phyloP scores from a whole-genome alignment of 64 coral and sea anemone species.

The Montipora capricornis region DNA sequence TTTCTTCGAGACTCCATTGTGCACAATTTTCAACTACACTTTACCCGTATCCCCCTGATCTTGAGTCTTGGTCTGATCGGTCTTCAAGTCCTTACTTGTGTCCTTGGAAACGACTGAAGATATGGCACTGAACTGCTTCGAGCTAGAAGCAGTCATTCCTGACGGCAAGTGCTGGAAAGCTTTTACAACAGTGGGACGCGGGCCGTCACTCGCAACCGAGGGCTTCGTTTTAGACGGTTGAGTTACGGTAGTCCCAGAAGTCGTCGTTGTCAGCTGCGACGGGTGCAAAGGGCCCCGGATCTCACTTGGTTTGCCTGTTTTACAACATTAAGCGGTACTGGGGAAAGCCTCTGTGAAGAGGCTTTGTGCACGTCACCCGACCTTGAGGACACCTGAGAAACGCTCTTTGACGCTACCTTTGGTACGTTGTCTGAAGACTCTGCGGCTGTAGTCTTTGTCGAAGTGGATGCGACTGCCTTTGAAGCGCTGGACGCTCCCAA shows the following conservation, averaged over 20 bases:
- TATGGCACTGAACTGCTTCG: constrained; percentile 21
- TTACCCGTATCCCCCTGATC: background rate
- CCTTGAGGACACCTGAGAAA: background rate
- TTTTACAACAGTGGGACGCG: background rate
- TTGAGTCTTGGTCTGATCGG: background rate
- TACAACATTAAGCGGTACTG: background rate
- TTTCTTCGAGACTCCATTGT: background rate
- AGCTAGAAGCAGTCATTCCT: constrained; percentile 21
- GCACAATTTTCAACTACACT: background rate
- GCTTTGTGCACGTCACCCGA: background rate
- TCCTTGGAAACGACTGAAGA: background rate
- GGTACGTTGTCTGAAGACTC: background rate
- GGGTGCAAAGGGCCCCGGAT: background rate
- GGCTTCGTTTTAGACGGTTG: background rate
- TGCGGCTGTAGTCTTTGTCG: background rate
- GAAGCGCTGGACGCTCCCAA: background rate
- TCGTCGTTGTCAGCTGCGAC: background rate
- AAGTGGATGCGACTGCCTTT: background rate
- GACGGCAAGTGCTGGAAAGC: constrained; percentile 37
- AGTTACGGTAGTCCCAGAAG: background rate
- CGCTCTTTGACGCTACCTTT: background rate
- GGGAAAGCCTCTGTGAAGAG: background rate
- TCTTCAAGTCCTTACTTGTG: background rate
- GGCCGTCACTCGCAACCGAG: background rate
- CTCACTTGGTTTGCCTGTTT: background rate